Conservation (phyloP, 1,140 invertebrate genomes). For the Drosophila melanogaster region DNA sequence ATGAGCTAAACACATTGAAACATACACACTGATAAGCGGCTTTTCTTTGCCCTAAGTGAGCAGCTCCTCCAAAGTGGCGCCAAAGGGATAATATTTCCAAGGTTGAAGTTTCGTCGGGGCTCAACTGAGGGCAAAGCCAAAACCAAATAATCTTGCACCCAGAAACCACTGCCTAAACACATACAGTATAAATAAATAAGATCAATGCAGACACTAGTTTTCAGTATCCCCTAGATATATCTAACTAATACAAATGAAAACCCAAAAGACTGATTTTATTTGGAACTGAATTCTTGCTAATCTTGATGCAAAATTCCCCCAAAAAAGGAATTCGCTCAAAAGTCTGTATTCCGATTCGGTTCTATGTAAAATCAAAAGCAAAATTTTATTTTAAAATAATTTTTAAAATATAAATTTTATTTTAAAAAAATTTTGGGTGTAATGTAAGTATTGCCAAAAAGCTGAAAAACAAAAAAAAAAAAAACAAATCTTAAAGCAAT, state of each 20-base stretch:
- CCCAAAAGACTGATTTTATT: conserved; percentile 81
- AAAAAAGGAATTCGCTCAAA: conserved; percentile 24
- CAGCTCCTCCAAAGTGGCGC: neutral
- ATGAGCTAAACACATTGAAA: conserved; percentile 30
- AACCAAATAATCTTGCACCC: conserved; percentile 45
- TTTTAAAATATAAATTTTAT: conserved; percentile 85
- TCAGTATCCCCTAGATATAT: conserved; percentile 31
- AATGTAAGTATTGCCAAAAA: conserved; percentile 83
- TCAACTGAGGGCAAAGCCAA: conserved; percentile 63
- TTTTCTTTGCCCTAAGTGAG: conserved; percentile 68
- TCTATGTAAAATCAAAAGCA: conserved; percentile 82
- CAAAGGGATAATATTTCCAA: neutral
- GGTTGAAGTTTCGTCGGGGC: conserved; percentile 11
- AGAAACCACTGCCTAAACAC: conserved; percentile 16
- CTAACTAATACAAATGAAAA: conserved; percentile 28
- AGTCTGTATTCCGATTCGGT: conserved; percentile 44
- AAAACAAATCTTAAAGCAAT: conserved; percentile 45
- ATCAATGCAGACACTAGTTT: conserved; percentile 35
- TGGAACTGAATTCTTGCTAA: conserved; percentile 68
- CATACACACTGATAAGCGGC: conserved; percentile 21
- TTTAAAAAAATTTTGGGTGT: conserved; percentile 85
- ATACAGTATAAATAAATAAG: conserved; percentile 39
- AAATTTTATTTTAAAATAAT: conserved; percentile 85
- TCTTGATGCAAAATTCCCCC: conserved; percentile 35
- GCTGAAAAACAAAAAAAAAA: conserved; percentile 39